Evolutionary conservation across 2,797 vertebrate species (phyloP), one percentile per base, ranked within the genome.

Genomic region (Rhinichthys osculus): DNA sequence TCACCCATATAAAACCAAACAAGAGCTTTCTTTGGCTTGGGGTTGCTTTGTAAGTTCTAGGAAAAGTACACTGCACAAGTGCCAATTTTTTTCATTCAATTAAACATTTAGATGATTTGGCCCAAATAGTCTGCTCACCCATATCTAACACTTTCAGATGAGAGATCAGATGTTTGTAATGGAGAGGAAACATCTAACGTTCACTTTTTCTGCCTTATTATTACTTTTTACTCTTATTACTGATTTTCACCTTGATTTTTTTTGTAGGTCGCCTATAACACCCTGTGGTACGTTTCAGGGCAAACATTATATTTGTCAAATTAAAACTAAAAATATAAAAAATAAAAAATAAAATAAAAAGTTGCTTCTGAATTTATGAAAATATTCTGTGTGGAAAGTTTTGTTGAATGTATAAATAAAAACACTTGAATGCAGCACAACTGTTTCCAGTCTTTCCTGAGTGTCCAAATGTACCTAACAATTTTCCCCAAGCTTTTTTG

Each of bases 341-440:
- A 62, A 59, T 35, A 3, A 3, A 35, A 35, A n/a, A 52, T n/a
- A 7, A 54, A 40, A 44, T 30, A 1, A 19, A 38, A 38, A 7
- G 30, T 78, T 78, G 10, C 16, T 64, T 47, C 17, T 66, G n/a
- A 44, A 30, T 44, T 42, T 21, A 7, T 57, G 16, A 16, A 27
- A 17, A 64, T 50, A 5, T 66, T 38, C 11, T 2, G 54, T 62
- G 3, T 47, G 14, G 62, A 89, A 86, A 88, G 73, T 79, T 85
- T 90, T 78, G 62, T 83, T 83, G 81, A 88, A 87, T 76, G 38
- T 70, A n/a, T 64, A 3, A 83, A 83, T 83, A 83, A 83, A 83
- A 66, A 38, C 21, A 6, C 23, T 17, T 66, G 62, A 64, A 33
- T 74, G 57, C 71, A 38, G 40, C 30, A 19, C 23, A 38, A 3